Evolutionary conservation across 2,888 invertebrate species (phyloP).

Genomic region (Sarcophaga variegata): DNA sequence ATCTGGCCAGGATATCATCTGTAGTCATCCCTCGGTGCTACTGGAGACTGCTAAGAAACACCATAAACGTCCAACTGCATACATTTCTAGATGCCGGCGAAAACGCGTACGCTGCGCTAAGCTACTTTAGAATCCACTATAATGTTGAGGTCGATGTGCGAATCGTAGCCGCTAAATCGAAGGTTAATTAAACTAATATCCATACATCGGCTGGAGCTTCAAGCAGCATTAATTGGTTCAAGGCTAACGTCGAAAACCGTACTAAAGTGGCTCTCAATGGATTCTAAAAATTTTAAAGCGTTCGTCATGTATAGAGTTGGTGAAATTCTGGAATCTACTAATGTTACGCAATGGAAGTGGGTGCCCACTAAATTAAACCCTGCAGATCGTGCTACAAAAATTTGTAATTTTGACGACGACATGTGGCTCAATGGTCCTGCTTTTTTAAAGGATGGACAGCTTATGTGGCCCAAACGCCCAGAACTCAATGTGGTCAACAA

Average conservation of each 20-base stretch:
- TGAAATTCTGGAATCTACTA: too few species aligned
- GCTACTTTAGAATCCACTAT: not conserved
- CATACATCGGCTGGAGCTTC: constrained; percentile 24
- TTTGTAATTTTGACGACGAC: not conserved
- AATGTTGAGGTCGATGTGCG: not conserved
- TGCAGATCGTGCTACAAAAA: not conserved
- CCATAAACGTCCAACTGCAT: constrained; percentile 11
- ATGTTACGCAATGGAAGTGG: constrained; percentile 44
- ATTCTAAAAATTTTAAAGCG: constrained; percentile 34
- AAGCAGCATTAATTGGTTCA: not conserved
- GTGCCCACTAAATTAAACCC: constrained; percentile 14
- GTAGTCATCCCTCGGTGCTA: constrained; percentile 38
- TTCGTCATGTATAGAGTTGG: not conserved
- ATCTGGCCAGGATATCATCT: constrained; percentile 3
- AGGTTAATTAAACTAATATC: constrained; percentile 30
- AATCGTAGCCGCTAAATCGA: not conserved
- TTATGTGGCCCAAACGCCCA: not conserved
- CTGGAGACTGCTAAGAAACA: constrained; percentile 6
- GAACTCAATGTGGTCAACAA: too few species aligned
- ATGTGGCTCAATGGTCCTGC: too few species aligned
- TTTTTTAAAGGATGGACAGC: constrained; percentile 8
- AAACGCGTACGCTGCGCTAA: too few species aligned
- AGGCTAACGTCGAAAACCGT: constrained; percentile 15
- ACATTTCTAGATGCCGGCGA: constrained; percentile 32
- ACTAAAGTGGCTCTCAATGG: constrained; percentile 2